phyloP scores from a whole-genome alignment of 2,113 vertebrate genomes.

The Actinemys pallida region DNA sequence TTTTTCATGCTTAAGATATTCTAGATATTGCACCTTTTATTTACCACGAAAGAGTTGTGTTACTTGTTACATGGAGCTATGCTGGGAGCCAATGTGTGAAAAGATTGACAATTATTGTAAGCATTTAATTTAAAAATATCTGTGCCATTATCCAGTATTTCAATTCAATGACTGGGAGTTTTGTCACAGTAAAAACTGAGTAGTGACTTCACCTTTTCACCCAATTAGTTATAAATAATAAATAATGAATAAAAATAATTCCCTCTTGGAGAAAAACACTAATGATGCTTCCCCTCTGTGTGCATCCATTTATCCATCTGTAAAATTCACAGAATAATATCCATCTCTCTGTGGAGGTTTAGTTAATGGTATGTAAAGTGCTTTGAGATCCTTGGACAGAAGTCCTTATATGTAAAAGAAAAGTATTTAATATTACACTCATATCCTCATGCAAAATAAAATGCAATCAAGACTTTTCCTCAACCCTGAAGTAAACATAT shows the following conservation, averaged over 20 bases:
- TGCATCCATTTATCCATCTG: neutral
- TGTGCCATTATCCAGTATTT: neutral
- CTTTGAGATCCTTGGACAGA: neutral
- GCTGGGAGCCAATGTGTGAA: neutral
- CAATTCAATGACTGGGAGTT: slow-evolving; percentile 42
- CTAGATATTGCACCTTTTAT: neutral
- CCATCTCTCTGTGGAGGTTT: neutral
- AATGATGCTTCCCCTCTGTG: neutral
- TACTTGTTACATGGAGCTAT: neutral
- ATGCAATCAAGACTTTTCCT: slow-evolving; percentile 49
- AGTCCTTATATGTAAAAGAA: neutral
- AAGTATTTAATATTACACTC: neutral
- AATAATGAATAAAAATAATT: slow-evolving; percentile 48
- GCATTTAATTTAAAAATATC: neutral
- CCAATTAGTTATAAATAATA: neutral
- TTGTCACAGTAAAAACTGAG: neutral
- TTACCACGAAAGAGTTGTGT: neutral
- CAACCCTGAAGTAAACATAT: slow-evolving; percentile 32
- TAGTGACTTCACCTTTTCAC: neutral
- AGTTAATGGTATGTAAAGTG: neutral
- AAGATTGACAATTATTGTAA: neutral
- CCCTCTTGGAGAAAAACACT: slow-evolving; percentile 33
- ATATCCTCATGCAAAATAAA: slow-evolving; percentile 17
- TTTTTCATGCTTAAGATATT: neutral
- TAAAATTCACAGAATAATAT: neutral